Evolutionary conservation across 2,113 vertebrate genomes (phyloP).

Genomic region (Mola mola): DNA sequence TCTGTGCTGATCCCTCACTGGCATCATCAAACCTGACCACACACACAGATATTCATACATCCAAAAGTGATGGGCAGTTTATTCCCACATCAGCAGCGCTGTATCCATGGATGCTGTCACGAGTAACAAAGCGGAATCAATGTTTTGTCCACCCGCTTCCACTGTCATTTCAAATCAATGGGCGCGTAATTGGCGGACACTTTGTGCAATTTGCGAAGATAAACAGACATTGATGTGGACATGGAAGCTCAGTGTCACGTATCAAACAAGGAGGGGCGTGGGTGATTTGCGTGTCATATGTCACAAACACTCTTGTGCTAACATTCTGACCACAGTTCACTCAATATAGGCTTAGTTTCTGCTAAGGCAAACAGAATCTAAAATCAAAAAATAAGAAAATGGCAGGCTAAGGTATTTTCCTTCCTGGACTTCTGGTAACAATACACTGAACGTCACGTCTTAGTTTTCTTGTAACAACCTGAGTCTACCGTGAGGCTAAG

Average conservation of each 20-base stretch:
- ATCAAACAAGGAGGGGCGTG: not conserved
- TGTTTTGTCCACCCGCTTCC: slow-evolving; percentile 65
- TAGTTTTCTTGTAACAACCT: too few species aligned
- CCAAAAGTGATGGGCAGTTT: slow-evolving; percentile 36
- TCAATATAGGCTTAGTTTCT: slow-evolving; percentile 10
- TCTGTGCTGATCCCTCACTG: slow-evolving; percentile 45
- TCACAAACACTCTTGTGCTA: not conserved
- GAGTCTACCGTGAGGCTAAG: too few species aligned
- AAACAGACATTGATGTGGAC: slow-evolving; percentile 72
- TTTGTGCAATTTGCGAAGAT: slow-evolving; percentile 77
- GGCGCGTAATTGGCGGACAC: slow-evolving; percentile 76
- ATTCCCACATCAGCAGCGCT: slow-evolving; percentile 48
- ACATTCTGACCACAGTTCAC: slow-evolving; percentile 8
- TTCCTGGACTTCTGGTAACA: too few species aligned
- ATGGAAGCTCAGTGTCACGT: slow-evolving; percentile 65
- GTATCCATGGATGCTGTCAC: slow-evolving; percentile 57
- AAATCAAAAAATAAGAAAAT: not conserved
- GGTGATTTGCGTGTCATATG: slow-evolving; percentile 51
- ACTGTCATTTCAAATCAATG: slow-evolving; percentile 72
- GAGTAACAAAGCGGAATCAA: slow-evolving; percentile 70
- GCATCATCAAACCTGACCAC: slow-evolving; percentile 62
- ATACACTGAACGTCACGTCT: too few species aligned
- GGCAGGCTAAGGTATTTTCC: too few species aligned
- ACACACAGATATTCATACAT: slow-evolving; percentile 36
- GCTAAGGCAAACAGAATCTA: not conserved